Conservation (phyloP, 2,797 vertebrate genomes). For the Brotula barbata region DNA sequence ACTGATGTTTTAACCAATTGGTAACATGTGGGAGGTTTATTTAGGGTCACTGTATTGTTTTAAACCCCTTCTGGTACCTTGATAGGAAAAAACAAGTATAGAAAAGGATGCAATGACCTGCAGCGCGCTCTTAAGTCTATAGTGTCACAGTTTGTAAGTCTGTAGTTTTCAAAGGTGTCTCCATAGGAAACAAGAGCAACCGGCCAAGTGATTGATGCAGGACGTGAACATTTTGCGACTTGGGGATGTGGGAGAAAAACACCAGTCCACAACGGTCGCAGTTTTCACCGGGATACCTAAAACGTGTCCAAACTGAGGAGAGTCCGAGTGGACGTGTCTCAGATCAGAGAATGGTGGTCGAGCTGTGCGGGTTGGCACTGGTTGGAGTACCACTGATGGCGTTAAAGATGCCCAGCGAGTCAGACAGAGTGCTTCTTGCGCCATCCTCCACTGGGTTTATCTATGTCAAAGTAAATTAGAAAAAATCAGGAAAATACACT, state of each 20-base stretch:
- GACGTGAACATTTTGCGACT: slow-evolving; percentile 16
- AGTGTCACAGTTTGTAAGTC: slow-evolving; percentile 9
- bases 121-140: slow-evolving; percentile 2
- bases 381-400: slow-evolving; percentile 94
- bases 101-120: slow-evolving; percentile 3
- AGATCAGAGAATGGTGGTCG: slow-evolving; percentile 79
- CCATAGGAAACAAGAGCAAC: slow-evolving; percentile 72
- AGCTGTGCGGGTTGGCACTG: slow-evolving; percentile 85
- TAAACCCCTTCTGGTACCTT: background rate
- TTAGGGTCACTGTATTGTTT: background rate
- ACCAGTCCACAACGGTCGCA: background rate
- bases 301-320: background rate
- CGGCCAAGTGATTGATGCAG: slow-evolving; percentile 10
- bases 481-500: background rate
- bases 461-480: slow-evolving; percentile 62
- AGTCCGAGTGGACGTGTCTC: slow-evolving; percentile 8
- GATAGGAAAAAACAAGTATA: slow-evolving; percentile 17
- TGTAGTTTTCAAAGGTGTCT: slow-evolving; percentile 50
- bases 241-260: slow-evolving; percentile 1
- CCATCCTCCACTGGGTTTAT: slow-evolving; percentile 86
- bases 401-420: slow-evolving; percentile 94
- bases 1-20: slow-evolving; percentile 16
- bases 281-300: too few species aligned
- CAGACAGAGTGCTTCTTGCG: slow-evolving; percentile 83
- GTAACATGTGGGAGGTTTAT: background rate